A percentile compares a stretch with the other conserved stretches of the same genome.
These are phyloP conservation scores for Embidobia sp. DNA, from an alignment of 2,888 invertebrate species.

Conservation along the genomic window DNA sequence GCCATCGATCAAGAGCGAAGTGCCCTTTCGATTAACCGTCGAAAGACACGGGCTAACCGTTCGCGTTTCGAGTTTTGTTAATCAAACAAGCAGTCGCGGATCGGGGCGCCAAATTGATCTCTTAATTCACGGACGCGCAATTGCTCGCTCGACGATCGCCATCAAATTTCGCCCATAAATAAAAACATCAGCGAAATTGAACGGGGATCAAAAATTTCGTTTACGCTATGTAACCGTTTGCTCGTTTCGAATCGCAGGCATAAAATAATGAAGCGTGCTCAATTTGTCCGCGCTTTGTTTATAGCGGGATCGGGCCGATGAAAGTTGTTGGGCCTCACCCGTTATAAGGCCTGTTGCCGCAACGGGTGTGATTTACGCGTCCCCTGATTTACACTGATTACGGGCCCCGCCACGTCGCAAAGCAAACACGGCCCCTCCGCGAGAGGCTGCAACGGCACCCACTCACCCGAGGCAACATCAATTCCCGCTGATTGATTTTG, in stretches of 20 bases:
- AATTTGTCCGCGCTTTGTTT: slow-evolving; percentile 43
- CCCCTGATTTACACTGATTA: slow-evolving; percentile 82
- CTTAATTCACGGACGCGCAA: slow-evolving; percentile 46
- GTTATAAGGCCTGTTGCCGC: slow-evolving; percentile 76
- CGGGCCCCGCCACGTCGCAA: slow-evolving; percentile 78
- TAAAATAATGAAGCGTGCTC: slow-evolving; percentile 44
- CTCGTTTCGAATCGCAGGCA: slow-evolving; percentile 38
- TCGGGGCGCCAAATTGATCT: slow-evolving; percentile 55
- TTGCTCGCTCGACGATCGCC: slow-evolving; percentile 43
- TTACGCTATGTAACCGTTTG: slow-evolving; percentile 30
- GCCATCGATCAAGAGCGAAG: too few species aligned
- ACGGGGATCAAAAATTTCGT: slow-evolving; percentile 33
- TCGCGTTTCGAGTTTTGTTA: too few species aligned
- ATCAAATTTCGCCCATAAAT: slow-evolving; percentile 45
- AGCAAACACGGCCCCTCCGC: slow-evolving; percentile 76
- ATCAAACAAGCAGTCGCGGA: too few species aligned
- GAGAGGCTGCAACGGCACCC: slow-evolving; percentile 65
- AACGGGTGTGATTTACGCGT: slow-evolving; percentile 80
- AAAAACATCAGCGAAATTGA: slow-evolving; percentile 42
- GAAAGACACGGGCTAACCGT: too few species aligned
- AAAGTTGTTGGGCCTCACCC: too few species aligned
- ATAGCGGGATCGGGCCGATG: too few species aligned
- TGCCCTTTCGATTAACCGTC: too few species aligned
- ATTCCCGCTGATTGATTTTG: slow-evolving; percentile 80
- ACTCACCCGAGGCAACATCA: slow-evolving; percentile 73